Conservation (phyloP, 2,888 invertebrate species). For the Epinotia ramella region DNA sequence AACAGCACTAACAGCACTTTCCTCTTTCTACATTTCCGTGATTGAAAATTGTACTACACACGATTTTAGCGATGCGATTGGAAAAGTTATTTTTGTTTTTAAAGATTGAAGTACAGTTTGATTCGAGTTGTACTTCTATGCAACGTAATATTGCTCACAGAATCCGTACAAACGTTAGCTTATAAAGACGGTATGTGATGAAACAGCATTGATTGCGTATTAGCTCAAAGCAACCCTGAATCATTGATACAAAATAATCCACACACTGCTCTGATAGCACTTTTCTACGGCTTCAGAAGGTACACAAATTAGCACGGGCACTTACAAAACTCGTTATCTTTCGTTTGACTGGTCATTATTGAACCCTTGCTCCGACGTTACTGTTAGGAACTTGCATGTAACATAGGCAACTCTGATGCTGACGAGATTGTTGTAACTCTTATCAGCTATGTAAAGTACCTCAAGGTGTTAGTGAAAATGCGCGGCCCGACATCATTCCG, state of each 20-base stretch:
- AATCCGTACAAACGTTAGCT: slow-evolving; percentile 36
- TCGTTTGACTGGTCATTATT: slow-evolving; percentile 59
- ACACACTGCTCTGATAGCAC: neutral
- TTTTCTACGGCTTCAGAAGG: slow-evolving; percentile 3
- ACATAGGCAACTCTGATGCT: slow-evolving; percentile 16
- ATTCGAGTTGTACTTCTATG: neutral
- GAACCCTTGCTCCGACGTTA: neutral
- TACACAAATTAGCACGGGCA: slow-evolving; percentile 48
- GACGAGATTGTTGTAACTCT: slow-evolving; percentile 34
- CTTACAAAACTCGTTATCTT: slow-evolving; percentile 78
- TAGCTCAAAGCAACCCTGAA: slow-evolving; percentile 22
- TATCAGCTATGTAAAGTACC: slow-evolving; percentile 50
- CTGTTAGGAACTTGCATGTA: slow-evolving; percentile 13
- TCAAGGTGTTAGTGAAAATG: slow-evolving; percentile 62
- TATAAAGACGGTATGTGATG: slow-evolving; percentile 13
- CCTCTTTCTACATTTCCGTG: slow-evolving; percentile 9
- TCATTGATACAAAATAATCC: slow-evolving; percentile 23
- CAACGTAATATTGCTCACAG: slow-evolving; percentile 10
- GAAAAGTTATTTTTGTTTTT: slow-evolving; percentile 9
- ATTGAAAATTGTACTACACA: neutral
- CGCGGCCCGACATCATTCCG: slow-evolving; percentile 56
- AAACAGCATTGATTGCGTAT: slow-evolving; percentile 36
- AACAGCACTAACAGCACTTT: neutral
- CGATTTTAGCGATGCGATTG: neutral
- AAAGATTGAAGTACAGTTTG: neutral